Conservation (phyloP, 2,888 invertebrate species). For the Tinea semifulvella region DNA sequence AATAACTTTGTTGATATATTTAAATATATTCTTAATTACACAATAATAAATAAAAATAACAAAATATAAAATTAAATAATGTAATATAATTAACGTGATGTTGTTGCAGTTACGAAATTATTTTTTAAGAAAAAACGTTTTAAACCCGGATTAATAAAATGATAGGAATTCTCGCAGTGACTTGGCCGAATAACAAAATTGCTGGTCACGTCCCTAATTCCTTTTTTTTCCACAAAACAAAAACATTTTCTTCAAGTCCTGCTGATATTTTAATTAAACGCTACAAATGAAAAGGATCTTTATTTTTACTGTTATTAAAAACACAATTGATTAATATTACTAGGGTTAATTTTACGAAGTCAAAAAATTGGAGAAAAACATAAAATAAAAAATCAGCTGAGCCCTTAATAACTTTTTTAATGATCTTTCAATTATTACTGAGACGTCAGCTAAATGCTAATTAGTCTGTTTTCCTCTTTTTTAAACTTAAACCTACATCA, state of each 20-base stretch:
- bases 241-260: constrained; percentile 10
- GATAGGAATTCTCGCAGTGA: too few species aligned
- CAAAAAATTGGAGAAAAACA: too few species aligned
- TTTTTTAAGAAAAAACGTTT: too few species aligned
- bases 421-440: constrained; percentile 1
- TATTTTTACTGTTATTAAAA: background rate
- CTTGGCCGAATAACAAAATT: constrained; percentile 9
- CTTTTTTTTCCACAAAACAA: constrained; percentile 3
- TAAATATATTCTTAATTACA: too few species aligned
- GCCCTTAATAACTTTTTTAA: constrained; percentile 8
- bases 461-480: background rate
- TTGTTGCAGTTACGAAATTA: too few species aligned
- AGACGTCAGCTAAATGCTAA: background rate
- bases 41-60: too few species aligned
- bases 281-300: background rate
- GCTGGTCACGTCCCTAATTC: constrained; percentile 12
- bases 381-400: background rate
- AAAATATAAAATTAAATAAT: too few species aligned
- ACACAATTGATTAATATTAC: background rate
- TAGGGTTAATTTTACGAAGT: background rate
- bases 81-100: too few species aligned
- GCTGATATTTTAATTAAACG: constrained; percentile 8
- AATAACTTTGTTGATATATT: too few species aligned
- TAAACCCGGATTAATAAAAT: too few species aligned
- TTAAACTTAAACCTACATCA: too few species aligned